Base-by-base conservation (phyloP, 2,888 invertebrate genomes). In the Exephanes ischioxanthus region DNA sequence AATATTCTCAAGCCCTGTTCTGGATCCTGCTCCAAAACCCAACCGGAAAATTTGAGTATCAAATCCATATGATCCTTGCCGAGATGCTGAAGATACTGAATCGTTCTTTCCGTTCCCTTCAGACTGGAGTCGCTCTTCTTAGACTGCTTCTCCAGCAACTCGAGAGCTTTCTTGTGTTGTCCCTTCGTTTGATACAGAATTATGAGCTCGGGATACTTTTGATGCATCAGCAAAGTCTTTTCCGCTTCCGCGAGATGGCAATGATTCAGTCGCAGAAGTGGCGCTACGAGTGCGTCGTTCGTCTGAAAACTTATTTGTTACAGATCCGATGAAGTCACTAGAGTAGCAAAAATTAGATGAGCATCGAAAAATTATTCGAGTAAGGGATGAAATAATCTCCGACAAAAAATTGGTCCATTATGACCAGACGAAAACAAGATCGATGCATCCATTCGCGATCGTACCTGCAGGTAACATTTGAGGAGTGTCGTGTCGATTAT, bases 401-500 rank as follows among this genome's bases (percentile, higher is more conserved):
- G 37, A 81, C 45, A 26, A 63, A 71, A 80, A 66, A 58, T 67
- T 61, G 22, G 33, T 48, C 41, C 14, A 53, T 22, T 72, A 16
- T 16, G 4, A 48, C 14, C 16, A 16, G 7, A 55, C 53, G 19
- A 55, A 55, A 16, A 1, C n/a, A 55, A 22, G 7, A 55, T 55
- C 53, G 53, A 19, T 55, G 53, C 53, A n/a, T 26, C 11, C 11
- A 26, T 71, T 82, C 55, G 41, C 66, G 68, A 63, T 90, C 88
- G 90, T 94, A 97, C 98, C 96, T 98, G 97, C 83, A 99, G 95
- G 94, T 99, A 99, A 93, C 99, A 99, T 94, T 99, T 99, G 11
- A 99, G 95, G 73, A 99, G 95, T 0, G 99, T 99, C 0, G 99
- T 99, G 93, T 99, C 99, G 84, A 99, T 99, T 79, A 99, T 97